These are phyloP conservation scores for Ailuropoda melanoleuca DNA, from an alignment of 2,113 vertebrate genomes.

Conservation along the genomic window DNA sequence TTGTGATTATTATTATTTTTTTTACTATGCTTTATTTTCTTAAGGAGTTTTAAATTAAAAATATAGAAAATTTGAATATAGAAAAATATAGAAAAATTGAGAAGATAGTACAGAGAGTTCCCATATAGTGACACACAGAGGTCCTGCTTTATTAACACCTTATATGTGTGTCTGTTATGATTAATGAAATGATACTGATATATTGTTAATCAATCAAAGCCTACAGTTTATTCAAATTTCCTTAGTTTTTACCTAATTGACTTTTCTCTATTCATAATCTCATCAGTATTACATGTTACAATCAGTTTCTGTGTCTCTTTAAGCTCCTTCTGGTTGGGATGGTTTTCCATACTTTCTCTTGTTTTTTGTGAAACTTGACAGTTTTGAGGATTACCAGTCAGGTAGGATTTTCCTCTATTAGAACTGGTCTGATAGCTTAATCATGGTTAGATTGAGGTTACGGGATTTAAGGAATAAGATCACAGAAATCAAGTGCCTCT, in stretches of 20 bases:
- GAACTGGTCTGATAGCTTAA: background rate
- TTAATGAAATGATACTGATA: background rate
- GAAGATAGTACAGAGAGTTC: background rate
- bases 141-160: background rate
- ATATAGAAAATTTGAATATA: background rate
- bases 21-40: background rate
- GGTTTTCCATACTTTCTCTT: background rate
- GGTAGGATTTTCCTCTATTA: background rate
- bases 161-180: background rate
- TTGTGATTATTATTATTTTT: background rate
- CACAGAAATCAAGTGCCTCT: background rate
- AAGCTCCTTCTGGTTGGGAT: too few relatives aligned
- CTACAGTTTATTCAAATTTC: too few relatives aligned
- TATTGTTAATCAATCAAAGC: background rate
- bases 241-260: background rate
- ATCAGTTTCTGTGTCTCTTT: fast-evolving
- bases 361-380: background rate
- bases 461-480: too few relatives aligned
- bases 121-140: background rate
- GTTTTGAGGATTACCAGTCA: background rate
- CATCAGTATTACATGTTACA: background rate
- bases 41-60: background rate
- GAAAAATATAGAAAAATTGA: background rate
- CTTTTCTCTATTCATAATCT: background rate
- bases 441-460: background rate